These are phyloP conservation scores for Drosophila infuscata DNA, from an alignment of 2,888 invertebrate genomes.

Conservation along the genomic window DNA sequence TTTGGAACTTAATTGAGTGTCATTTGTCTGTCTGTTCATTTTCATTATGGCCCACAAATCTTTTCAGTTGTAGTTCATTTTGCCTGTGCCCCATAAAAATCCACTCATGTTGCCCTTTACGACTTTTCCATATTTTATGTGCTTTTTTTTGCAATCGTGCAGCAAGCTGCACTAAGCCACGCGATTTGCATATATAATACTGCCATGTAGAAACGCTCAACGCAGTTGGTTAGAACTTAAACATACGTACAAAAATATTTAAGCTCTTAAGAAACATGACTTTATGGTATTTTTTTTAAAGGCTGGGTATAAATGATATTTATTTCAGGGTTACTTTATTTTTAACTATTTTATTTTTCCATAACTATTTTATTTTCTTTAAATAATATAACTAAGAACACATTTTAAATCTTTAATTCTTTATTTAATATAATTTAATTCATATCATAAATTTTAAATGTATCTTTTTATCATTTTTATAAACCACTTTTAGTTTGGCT, in stretches of 20 bases:
- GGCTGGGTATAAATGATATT: not conserved
- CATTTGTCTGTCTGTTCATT: constrained; percentile 12
- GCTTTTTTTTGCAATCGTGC: constrained; percentile 15
- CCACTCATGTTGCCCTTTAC: not conserved
- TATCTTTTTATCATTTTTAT: not conserved
- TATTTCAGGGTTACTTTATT: not conserved
- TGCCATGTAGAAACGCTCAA: not conserved
- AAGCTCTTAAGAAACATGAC: not conserved
- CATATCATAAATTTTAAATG: not conserved
- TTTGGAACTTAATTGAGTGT: not conserved
- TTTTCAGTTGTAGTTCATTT: not conserved
- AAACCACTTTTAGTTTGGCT: not conserved
- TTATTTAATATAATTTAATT: not conserved
- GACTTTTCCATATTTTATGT: constrained; percentile 13
- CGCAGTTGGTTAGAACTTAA: not conserved
- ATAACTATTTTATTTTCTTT: too few species aligned
- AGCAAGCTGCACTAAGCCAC: constrained; percentile 5
- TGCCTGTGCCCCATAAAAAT: not conserved
- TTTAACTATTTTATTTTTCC: too few species aligned
- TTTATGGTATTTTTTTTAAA: not conserved
- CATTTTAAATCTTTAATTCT: not conserved
- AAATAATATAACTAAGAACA: too few species aligned
- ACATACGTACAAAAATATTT: not conserved
- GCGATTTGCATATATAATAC: constrained; percentile 12
- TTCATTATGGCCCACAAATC: constrained; percentile 5